Evolutionary conservation across 2,797 vertebrate species (phyloP), one percentile per base, ranked within the genome.

Genomic region (Nannoperca australis): DNA sequence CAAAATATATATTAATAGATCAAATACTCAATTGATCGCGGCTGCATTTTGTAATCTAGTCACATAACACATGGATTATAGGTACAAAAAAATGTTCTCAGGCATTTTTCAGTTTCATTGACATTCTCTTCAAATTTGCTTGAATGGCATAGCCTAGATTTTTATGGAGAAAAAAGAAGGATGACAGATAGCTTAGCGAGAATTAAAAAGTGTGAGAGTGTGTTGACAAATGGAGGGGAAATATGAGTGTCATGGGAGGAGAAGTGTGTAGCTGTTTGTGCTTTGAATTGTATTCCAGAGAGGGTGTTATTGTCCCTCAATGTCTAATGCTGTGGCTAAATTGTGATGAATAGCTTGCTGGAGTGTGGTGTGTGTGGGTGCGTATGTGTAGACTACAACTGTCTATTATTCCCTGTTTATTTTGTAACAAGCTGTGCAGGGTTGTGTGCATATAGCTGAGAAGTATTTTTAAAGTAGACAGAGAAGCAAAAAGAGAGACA

Each of bases 291-390:
- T 42, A 61, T 87, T 87, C 72, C 60, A 20, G 54, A 73, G 80
- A 81, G 70, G 64, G 40, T 59, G 79, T 85, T 83, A 70, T 91
- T 85, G 75, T 86, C 81, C 82, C 80, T 86, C 76, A 88, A 38
- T 76, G 70, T 87, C 85, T 79, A 71, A 91, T 64, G 72, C 77
- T 79, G 51, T 64, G 62, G 81, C 76, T 82, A 91, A 87, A 92
- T 88, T 91, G 85, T 90, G 91, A 93, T 88, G 84, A 92, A 92
- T 93, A 82, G 82, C 88, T 78, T 69, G 70, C 75, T 68, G 60
- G 72, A 77, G 70, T 84, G 63, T 45, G 76, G 63, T 69, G 62
- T 59, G 8, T 77, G 70, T 40, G 63, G 51, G 66, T 45, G 44
- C 40, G 27, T 34, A 17, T 61, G 65, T 76, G 64, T 69, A 24